A percentile compares a stretch with the other conserved stretches of the same genome.
Conservation (phyloP, 2,113 vertebrate species). For the Triplophysa tibetana region DNA sequence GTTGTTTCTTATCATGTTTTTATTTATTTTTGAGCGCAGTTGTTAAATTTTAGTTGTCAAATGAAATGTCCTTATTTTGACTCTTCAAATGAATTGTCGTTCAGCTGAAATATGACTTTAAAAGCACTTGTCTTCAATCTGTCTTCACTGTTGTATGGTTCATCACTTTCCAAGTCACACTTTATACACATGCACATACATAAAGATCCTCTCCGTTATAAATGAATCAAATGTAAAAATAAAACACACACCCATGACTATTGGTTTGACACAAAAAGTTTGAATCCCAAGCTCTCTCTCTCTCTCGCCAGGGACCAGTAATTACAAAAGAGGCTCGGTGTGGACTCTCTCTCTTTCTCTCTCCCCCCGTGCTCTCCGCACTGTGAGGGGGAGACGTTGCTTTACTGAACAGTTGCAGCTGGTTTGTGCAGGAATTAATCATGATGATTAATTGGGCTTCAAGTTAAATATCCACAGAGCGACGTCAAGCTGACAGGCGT, state of each 20-base stretch:
- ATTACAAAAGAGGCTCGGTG: slow-evolving; percentile 44
- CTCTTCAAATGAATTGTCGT: no score
- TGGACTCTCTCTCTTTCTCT: slow-evolving; percentile 21
- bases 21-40: no score
- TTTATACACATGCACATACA: slow-evolving; percentile 1
- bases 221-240: background rate
- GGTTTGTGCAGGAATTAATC: slow-evolving; percentile 80
- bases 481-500: slow-evolving; percentile 77
- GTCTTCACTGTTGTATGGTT: background rate
- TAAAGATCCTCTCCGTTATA: background rate
- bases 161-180: slow-evolving; percentile 16
- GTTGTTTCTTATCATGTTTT: no score
- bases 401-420: slow-evolving; percentile 72
- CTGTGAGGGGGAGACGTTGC: slow-evolving; percentile 64
- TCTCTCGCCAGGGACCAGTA: slow-evolving; percentile 41
- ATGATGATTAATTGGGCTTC: slow-evolving; percentile 82
- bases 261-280: slow-evolving; percentile 13
- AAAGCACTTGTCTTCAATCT: slow-evolving; percentile 26
- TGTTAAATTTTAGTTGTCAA: no score
- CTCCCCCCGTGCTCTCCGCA: slow-evolving; percentile 44
- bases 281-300: slow-evolving; percentile 2
- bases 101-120: no score
- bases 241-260: background rate
- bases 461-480: slow-evolving; percentile 78
- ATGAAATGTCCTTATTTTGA: no score